phyloP scores from a whole-genome alignment of 1,140 invertebrate species.

The Temnothorax nylanderi region DNA sequence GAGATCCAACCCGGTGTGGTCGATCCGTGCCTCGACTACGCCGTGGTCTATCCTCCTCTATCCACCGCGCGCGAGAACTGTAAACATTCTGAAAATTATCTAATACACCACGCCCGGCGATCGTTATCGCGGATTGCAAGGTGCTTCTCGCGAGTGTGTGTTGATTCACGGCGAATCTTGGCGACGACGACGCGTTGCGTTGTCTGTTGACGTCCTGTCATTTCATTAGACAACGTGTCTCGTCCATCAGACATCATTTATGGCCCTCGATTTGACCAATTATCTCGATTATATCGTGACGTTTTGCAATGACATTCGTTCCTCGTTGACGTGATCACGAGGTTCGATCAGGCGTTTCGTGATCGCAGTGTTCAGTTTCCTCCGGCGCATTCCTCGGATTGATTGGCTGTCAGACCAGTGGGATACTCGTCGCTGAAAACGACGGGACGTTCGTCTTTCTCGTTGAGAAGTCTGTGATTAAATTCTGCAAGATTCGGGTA shows the following conservation, averaged over 20 bases:
- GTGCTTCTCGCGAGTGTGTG: not conserved
- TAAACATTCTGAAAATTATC: not conserved
- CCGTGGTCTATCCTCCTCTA: not conserved
- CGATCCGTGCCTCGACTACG: not conserved
- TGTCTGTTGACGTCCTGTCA: not conserved
- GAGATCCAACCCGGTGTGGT: not conserved
- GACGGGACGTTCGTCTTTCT: not conserved
- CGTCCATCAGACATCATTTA: constrained; percentile 6
- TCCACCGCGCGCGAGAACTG: not conserved
- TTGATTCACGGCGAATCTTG: not conserved
- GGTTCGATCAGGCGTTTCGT: not conserved
- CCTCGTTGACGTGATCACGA: not conserved
- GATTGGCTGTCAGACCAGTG: not conserved
- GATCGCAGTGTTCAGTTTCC: constrained; percentile 8
- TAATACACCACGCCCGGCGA: not conserved
- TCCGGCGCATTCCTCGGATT: not conserved
- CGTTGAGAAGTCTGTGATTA: too few species aligned
- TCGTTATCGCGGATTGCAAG: not conserved
- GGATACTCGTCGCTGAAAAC: not conserved
- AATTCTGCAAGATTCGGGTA: not conserved
- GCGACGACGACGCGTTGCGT: too few species aligned
- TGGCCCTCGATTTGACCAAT: not conserved
- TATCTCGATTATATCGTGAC: not conserved
- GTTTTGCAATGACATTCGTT: not conserved
- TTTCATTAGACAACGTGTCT: not conserved